Conservation (phyloP, 2,888 invertebrate genomes). For the Syrista parreyssii region DNA sequence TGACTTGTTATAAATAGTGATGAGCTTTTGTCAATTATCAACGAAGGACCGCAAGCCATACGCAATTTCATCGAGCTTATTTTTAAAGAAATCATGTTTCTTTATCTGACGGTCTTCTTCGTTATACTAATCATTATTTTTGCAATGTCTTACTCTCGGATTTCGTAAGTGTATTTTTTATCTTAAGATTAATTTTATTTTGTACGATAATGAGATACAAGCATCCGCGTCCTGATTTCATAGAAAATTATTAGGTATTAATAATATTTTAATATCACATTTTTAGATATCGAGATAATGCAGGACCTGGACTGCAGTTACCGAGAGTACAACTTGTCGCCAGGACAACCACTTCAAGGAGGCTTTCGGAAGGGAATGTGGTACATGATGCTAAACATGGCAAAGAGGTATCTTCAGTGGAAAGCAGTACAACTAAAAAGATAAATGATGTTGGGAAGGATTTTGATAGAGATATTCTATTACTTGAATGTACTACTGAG, state of each 20-base stretch:
- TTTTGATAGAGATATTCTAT: background rate
- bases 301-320: conserved; percentile 3
- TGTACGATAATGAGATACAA: background rate
- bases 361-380: background rate
- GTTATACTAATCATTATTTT: conserved; percentile 45
- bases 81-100: conserved; percentile 35
- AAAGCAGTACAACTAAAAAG: background rate
- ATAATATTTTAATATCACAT: background rate
- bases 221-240: background rate
- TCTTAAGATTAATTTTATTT: background rate
- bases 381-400: background rate
- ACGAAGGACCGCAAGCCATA: background rate
- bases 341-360: background rate
- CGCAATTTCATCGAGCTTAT: conserved; percentile 6
- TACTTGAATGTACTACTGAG: background rate
- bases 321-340: conserved; percentile 19
- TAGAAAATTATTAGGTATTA: background rate
- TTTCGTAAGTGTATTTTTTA: conserved; percentile 40
- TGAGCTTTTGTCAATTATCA: background rate
- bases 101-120: conserved; percentile 39
- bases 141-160: conserved; percentile 39
- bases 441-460: background rate
- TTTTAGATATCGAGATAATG: conserved; percentile 15
- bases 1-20: background rate
- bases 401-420: background rate